Evolutionary conservation across 2,888 invertebrate genomes (phyloP), one percentile per base, ranked within the genome.

Genomic region (Trichogramma evanescens): DNA sequence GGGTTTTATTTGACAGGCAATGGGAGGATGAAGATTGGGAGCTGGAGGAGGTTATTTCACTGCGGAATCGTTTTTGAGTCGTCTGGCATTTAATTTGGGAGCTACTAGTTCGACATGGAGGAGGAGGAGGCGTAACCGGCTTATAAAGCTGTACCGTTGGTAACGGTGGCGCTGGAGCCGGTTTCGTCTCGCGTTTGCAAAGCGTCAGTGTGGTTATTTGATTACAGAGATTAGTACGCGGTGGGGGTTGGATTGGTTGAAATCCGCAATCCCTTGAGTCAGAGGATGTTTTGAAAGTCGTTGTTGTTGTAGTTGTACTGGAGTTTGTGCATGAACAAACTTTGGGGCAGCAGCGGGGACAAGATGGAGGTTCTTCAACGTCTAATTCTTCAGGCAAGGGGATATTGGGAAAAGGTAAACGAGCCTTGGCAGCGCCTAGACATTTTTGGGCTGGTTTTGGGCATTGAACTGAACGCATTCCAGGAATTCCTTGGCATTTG

Each of bases 191-290:
- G 67, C 65, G 66, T 40, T 66, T 66, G 59, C 71, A 71, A 50
- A 70, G 65, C 54, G 73, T 76, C 60, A 74, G 69, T 67, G 71
- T 73, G 63, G 75, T 76, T 66, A 76, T 76, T 72, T 75, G 77
- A 66, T 70, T 76, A 68, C 72, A 74, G 48, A 73, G 70, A 61
- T 74, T 76, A 73, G 75, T 76, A 66, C 71, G 74, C 63, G 72
- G 75, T 63, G 72, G 75, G 67, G 73, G 75, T 60, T 71, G 73
- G 49, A 70, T 72, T 26, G 75, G 75, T 56, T 74, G 70, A 63
- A 74, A 76, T 65, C 72, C 70, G 58, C 72, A 71, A 49, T 61
- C 61, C 55, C 59, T 54, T 56, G 61, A 49, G 9, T 58, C 50
- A n/a, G 61, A 62, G 10, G 54, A 58, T 6, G 61, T 55, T n/a